Conservation (phyloP, 2,797 vertebrate genomes). For the Acipenser ruthenus region DNA sequence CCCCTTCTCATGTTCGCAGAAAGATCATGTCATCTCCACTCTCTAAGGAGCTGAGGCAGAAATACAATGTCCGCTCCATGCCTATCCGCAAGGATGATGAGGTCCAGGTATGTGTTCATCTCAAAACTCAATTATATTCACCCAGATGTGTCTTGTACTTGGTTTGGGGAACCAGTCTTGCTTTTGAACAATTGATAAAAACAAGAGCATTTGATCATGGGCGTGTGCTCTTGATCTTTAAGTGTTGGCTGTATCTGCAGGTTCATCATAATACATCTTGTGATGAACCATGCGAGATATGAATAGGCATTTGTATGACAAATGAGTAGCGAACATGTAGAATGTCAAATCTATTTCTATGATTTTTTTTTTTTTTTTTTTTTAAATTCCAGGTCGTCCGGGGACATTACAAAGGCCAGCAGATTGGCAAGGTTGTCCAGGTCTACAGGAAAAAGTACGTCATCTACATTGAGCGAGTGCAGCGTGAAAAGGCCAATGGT, state of each 20-base stretch:
- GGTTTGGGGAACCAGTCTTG: background rate
- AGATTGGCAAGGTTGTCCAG: conserved; percentile 91
- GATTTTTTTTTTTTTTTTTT: background rate
- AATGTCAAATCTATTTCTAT: background rate
- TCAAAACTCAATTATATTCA: too few relatives aligned
- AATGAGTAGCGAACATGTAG: too few relatives aligned
- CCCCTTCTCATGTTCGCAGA: conserved; percentile 85
- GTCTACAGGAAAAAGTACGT: conserved; percentile 93
- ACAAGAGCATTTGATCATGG: background rate
- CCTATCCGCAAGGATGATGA: conserved; percentile 90
- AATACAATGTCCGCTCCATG: conserved; percentile 88
- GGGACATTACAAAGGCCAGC: conserved; percentile 93
- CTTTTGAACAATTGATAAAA: background rate
- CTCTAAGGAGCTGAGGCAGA: conserved; percentile 88
- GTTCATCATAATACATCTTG: too few relatives aligned
- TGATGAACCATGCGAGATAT: too few relatives aligned
- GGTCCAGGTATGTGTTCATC: conserved; percentile 54
- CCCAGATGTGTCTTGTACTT: too few relatives aligned
- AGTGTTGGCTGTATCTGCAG: too few relatives aligned
- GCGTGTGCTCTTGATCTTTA: background rate
- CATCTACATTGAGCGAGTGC: conserved; percentile 88
- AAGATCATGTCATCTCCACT: conserved; percentile 92
- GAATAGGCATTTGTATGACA: too few relatives aligned
- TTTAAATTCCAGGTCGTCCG: conserved; percentile 68
- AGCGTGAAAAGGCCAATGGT: conserved; percentile 93